These are phyloP conservation scores for Acanthopagrus latus DNA, from an alignment of 2,797 vertebrate genomes.

Conservation along the genomic window DNA sequence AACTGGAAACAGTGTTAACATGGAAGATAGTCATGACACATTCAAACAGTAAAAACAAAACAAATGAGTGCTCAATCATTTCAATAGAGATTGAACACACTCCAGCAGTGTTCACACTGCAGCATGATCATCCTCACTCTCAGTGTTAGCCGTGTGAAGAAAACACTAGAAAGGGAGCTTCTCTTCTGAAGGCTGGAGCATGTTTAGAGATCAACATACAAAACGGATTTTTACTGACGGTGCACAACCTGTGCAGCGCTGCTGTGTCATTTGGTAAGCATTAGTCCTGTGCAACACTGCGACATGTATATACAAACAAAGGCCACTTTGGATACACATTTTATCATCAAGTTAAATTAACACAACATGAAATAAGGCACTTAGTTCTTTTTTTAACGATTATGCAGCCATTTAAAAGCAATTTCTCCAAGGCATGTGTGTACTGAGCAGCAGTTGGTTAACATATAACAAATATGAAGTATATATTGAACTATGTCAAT, in stretches of 20 bases:
- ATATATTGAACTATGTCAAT: conserved; percentile 20
- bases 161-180: no score
- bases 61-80: neutral
- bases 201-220: neutral
- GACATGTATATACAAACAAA: neutral
- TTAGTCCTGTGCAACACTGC: neutral
- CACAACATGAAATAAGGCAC: conserved; percentile 39
- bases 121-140: neutral
- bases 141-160: neutral
- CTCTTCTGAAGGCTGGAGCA: no score
- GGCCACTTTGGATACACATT: neutral
- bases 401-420: neutral
- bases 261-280: neutral
- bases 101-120: neutral
- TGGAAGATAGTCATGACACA: neutral
- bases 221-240: neutral
- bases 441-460: conserved; percentile 8
- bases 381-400: neutral
- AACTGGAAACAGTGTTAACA: neutral
- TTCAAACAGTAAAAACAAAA: no score
- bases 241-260: neutral
- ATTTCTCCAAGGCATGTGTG: neutral
- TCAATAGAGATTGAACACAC: neutral
- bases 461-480: neutral
- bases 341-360: neutral